Conservation (phyloP, 2,888 invertebrate species). For the Bembecia ichneumoniformis region DNA sequence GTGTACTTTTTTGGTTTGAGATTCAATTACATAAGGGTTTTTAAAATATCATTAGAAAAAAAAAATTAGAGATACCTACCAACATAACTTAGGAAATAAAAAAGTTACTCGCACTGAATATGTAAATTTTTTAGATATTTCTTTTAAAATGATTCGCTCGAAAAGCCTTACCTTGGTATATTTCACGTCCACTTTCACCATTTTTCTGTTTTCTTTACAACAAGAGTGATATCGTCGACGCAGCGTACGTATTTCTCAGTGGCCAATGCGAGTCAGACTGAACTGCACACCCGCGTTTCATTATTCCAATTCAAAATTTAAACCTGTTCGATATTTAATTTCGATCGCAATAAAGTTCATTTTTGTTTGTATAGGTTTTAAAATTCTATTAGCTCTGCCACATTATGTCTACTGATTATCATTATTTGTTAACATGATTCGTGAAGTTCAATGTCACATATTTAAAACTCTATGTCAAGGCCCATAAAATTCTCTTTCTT, state of each 20-base stretch:
- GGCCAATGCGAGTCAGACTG: slow-evolving; percentile 2
- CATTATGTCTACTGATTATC: not conserved
- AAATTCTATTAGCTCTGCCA: not conserved
- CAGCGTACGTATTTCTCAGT: slow-evolving; percentile 2
- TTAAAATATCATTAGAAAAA: too few species aligned
- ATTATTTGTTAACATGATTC: too few species aligned
- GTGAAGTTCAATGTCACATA: too few species aligned
- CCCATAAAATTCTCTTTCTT: too few species aligned
- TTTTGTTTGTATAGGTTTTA: not conserved
- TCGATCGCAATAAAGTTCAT: not conserved
- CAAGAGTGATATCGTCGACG: not conserved
- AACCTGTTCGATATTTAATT: not conserved
- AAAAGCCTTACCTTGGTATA: slow-evolving; percentile 58
- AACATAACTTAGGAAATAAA: too few species aligned
- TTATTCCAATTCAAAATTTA: too few species aligned
- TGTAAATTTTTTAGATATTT: too few species aligned
- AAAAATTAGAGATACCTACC: too few species aligned
- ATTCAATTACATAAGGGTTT: too few species aligned
- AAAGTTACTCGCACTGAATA: too few species aligned
- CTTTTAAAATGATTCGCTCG: not conserved
- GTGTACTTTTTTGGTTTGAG: too few species aligned
- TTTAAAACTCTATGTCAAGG: too few species aligned
- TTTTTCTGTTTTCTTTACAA: slow-evolving; percentile 22
- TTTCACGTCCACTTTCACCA: slow-evolving; percentile 67
- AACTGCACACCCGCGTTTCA: not conserved